Evolutionary conservation across 2,797 vertebrate genomes (phyloP), one percentile per base, ranked within the genome.

Genomic region (Channallabes apus): DNA sequence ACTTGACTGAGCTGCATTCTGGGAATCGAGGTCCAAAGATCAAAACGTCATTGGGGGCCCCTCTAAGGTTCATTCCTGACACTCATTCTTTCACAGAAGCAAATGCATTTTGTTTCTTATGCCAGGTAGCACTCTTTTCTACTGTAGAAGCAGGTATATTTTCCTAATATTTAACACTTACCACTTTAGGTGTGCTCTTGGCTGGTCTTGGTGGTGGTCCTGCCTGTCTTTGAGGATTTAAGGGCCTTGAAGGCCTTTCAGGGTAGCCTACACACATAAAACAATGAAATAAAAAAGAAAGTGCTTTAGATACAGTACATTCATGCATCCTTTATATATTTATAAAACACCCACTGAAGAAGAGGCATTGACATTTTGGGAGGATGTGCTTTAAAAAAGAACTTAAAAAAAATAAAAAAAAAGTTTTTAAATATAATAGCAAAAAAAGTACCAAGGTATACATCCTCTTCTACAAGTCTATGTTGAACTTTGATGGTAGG

Each of bases 361-460:
- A 7, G 1, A 17, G 32, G 4, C 29, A 24, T 14, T 35, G 75
- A 1, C 9, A 59, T 77, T 78, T 24, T 38, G 29, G 14, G n/a
- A 75, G 14, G 46, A 27, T 18, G 6, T 54, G 72, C 14, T 54
- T 46, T 27, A 1, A 41, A 73, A 75, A 73, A 54, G n/a, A 80
- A 6, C 6, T 27, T 24, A 3, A 51, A 35, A 59, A 58, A 12
- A 73, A 2, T 3, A 3, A 35, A 35, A 35, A 35, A 35, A 35
- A 35, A 3, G 14, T 46, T n/a, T 2, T 0, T 76, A 4, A 1
- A 46, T 46, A 9, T 46, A 46, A 46, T n/a, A 75, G 18, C 29
- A 46, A 46, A 59, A 77, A 56, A 69, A 18, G 27, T 93, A 95
- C 95, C 95, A 35, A 95, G 87, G 89, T 96, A 96, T 86, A 95